Conservation (phyloP, 2,797 vertebrate species). For the Crenuchus spilurus region DNA sequence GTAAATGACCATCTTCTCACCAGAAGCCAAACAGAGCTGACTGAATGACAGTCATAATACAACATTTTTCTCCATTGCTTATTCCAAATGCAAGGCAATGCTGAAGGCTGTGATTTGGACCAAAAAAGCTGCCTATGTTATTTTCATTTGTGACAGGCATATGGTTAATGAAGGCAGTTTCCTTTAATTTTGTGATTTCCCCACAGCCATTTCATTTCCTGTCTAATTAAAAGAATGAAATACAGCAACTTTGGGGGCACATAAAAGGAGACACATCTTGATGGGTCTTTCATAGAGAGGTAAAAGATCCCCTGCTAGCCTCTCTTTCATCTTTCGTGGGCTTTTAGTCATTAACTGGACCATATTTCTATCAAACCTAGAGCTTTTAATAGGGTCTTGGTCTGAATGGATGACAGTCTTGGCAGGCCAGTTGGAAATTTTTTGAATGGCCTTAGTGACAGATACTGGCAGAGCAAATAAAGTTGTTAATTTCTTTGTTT, state of each 20-base stretch:
- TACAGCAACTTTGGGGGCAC: constrained; percentile 1
- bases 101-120: background rate
- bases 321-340: constrained; percentile 28
- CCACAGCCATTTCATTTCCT: constrained; percentile 3
- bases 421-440: constrained; percentile 24
- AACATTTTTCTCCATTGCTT: background rate
- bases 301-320: constrained; percentile 21
- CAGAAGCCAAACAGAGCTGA: background rate
- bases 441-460: constrained; percentile 20
- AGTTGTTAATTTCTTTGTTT: constrained; percentile 7
- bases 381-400: constrained; percentile 30
- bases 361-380: constrained; percentile 35
- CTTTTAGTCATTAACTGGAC: constrained; percentile 45
- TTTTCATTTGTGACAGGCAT: constrained; percentile 27
- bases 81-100: background rate
- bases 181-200: background rate
- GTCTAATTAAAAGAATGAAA: constrained; percentile 13
- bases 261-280: constrained; percentile 25
- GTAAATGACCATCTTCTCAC: background rate
- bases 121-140: background rate
- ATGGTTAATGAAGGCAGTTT: background rate
- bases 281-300: constrained; percentile 35
- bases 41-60: background rate
- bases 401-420: constrained; percentile 34
- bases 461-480: constrained; percentile 32